Conservation (phyloP, 1,140 invertebrate species). For the Euwallacea fornicatus region DNA sequence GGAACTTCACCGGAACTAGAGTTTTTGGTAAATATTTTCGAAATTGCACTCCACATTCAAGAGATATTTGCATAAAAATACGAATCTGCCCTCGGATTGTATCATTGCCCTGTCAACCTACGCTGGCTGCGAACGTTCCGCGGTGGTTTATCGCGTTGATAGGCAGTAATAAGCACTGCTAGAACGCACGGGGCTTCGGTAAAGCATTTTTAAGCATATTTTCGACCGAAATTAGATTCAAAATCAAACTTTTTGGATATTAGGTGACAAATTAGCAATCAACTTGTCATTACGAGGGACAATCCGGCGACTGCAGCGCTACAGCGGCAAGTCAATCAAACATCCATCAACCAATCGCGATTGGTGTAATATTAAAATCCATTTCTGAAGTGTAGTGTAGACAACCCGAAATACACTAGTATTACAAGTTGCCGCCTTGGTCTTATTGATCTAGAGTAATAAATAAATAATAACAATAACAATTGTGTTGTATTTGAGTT, state of each 20-base stretch:
- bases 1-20: constrained; percentile 34
- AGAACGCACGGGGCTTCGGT: neutral
- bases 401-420: too few relatives aligned
- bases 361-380: too few relatives aligned
- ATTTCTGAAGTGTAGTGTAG: too few relatives aligned
- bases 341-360: too few relatives aligned
- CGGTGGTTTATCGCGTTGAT: neutral
- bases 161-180: neutral
- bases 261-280: neutral
- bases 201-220: neutral
- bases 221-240: neutral
- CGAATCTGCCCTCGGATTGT: constrained; percentile 40
- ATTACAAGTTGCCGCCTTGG: too few relatives aligned
- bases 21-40: constrained; percentile 46
- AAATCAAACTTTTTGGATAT: neutral
- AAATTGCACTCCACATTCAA: constrained; percentile 49
- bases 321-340: neutral
- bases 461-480: too few relatives aligned
- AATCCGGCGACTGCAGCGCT: neutral
- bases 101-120: constrained; percentile 46
- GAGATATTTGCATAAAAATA: constrained; percentile 35
- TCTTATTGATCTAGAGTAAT: too few relatives aligned
- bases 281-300: neutral
- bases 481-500: too few relatives aligned
- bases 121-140: constrained; percentile 12